These are phyloP conservation scores for Dynastes maya DNA, from an alignment of 2,888 invertebrate genomes.

Conservation along the genomic window DNA sequence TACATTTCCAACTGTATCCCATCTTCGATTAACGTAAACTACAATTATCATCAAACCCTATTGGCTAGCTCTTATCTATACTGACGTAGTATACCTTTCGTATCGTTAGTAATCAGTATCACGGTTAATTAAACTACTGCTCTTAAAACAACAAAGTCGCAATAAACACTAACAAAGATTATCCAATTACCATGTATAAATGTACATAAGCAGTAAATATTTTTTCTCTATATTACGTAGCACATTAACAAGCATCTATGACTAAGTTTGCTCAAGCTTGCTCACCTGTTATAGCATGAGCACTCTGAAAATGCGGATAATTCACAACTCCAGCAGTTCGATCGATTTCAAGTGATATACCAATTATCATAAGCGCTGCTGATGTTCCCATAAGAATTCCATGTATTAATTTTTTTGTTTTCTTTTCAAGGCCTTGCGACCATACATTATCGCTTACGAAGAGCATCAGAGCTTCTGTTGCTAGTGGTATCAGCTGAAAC, in stretches of 20 bases:
- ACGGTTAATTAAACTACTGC: neutral
- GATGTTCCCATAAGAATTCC: constrained; percentile 58
- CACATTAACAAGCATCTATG: neutral
- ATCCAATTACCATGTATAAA: neutral
- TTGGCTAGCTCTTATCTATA: too few species aligned
- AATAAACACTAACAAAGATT: neutral
- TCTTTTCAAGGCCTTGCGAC: constrained; percentile 56
- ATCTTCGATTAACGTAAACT: too few species aligned
- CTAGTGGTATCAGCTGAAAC: constrained; percentile 61
- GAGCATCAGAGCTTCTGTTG: constrained; percentile 61
- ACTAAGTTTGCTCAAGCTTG: neutral
- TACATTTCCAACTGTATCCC: too few species aligned
- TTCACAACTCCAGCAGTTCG: constrained; percentile 52
- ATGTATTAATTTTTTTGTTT: constrained; percentile 58
- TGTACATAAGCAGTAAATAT: too few species aligned
- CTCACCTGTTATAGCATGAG: constrained; percentile 63
- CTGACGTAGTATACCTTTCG: too few species aligned
- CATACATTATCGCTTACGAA: constrained; percentile 60
- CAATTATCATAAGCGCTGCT: constrained; percentile 58
- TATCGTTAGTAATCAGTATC: too few species aligned
- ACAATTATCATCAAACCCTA: too few species aligned
- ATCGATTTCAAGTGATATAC: constrained; percentile 61
- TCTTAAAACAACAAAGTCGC: neutral
- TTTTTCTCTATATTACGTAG: neutral
- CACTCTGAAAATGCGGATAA: constrained; percentile 58